Percentiles rank a stretch among this genome's conserved stretches.
These are phyloP conservation scores for Drosophila leonis DNA, from an alignment of 2,888 invertebrate genomes.

Conservation along the genomic window DNA sequence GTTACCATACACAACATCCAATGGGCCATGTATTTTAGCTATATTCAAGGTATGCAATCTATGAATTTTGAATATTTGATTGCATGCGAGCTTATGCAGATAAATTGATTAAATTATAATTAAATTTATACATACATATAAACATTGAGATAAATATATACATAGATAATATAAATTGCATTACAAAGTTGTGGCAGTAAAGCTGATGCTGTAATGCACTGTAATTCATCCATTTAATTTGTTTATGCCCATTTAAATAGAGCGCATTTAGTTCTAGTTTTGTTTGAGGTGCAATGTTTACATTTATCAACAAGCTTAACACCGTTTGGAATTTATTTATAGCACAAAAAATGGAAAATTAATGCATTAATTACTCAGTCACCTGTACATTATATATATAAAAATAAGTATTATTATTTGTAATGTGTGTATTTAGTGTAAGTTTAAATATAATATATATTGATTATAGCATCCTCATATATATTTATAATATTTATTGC, in stretches of 20 bases:
- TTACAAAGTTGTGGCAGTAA: background rate
- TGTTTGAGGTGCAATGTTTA: slow-evolving; percentile 1
- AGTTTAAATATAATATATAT: background rate
- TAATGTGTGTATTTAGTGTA: background rate
- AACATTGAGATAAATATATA: background rate
- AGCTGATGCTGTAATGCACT: background rate
- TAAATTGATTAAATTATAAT: slow-evolving; percentile 24
- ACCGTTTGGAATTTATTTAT: background rate
- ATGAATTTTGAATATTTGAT: slow-evolving; percentile 6
- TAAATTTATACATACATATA: background rate
- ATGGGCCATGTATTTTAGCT: slow-evolving; percentile 34
- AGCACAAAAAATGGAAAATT: background rate
- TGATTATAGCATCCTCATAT: too few species aligned
- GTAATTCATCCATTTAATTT: slow-evolving; percentile 13
- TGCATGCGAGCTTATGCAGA: background rate
- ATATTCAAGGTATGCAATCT: slow-evolving; percentile 8
- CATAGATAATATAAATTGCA: background rate
- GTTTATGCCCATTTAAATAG: background rate
- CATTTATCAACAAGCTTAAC: background rate
- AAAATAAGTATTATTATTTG: background rate
- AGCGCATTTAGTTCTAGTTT: background rate
- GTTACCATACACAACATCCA: slow-evolving; percentile 17
- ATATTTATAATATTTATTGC: background rate
- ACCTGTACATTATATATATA: background rate
- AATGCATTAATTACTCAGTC: slow-evolving; percentile 1